phyloP scores from a whole-genome alignment of 2,113 vertebrate species.

The Triplophysa tibetana region DNA sequence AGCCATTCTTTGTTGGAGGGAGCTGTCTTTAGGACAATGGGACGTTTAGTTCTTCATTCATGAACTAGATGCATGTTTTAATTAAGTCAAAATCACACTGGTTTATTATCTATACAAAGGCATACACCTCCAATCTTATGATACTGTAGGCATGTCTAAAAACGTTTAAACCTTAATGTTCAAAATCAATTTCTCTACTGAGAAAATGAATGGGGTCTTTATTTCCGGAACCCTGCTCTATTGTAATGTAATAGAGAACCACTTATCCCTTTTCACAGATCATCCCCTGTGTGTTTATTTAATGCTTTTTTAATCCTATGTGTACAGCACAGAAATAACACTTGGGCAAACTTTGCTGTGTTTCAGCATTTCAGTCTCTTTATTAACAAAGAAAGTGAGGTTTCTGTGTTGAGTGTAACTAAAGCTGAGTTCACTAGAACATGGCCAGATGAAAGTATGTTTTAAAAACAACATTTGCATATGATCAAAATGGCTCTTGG shows the following conservation, averaged over 20 bases:
- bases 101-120: background rate
- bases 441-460: constrained; percentile 17
- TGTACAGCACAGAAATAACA: constrained; percentile 20
- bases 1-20: too few species aligned
- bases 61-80: too few species aligned
- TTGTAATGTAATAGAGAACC: constrained; percentile 33
- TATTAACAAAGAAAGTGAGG: constrained; percentile 34
- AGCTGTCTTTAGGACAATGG: background rate
- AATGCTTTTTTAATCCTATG: constrained; percentile 4
- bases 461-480: constrained; percentile 10
- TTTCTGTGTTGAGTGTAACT: constrained; percentile 8
- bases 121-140: constrained; percentile 8
- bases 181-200: constrained; percentile 22
- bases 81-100: background rate
- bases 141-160: background rate
- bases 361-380: constrained; percentile 23
- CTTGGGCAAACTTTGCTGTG: constrained; percentile 5
- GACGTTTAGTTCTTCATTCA: background rate
- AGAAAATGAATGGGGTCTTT: constrained; percentile 10
- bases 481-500: constrained; percentile 3
- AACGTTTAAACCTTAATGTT: constrained; percentile 12
- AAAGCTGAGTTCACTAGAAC: constrained; percentile 18
- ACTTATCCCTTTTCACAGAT: constrained; percentile 12
- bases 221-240: constrained; percentile 15
- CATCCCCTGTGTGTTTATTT: constrained; percentile 35